phyloP scores from a whole-genome alignment of 1,140 invertebrate species.

The Oppia nitens region DNA sequence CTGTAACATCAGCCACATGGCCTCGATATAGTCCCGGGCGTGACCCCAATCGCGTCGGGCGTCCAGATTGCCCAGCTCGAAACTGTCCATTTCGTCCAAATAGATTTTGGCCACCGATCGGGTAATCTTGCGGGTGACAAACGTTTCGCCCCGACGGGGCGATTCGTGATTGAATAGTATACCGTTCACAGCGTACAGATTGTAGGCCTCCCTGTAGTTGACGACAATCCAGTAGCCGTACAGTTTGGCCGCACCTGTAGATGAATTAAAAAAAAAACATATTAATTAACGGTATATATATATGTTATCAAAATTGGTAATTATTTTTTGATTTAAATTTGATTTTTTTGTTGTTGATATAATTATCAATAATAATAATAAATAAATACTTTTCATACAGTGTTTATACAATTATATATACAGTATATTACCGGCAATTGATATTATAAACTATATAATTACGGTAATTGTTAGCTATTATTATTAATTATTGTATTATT shows the following conservation, averaged over 20 bases:
- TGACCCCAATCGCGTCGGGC: slow-evolving; percentile 97
- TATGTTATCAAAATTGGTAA: too few relatives aligned
- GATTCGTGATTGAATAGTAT: slow-evolving; percentile 99
- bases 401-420: too few relatives aligned
- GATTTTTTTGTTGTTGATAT: too few relatives aligned
- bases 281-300: slow-evolving; percentile 8
- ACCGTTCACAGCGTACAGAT: slow-evolving; percentile 95
- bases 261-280: slow-evolving; percentile 6
- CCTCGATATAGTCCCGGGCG: slow-evolving; percentile 96
- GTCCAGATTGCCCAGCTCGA: slow-evolving; percentile 91
- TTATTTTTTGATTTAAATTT: too few relatives aligned
- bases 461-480: too few relatives aligned
- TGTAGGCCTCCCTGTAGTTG: slow-evolving; percentile 95
- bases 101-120: slow-evolving; percentile 90
- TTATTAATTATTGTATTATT: too few relatives aligned
- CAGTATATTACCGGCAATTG: too few relatives aligned
- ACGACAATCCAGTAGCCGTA: slow-evolving; percentile 98
- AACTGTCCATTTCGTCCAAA: slow-evolving; percentile 60
- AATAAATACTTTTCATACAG: too few relatives aligned
- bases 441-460: too few relatives aligned
- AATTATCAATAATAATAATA: too few relatives aligned
- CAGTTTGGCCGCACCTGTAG: slow-evolving; percentile 82
- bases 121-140: slow-evolving; percentile 97
- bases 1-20: slow-evolving; percentile 99
- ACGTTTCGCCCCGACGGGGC: slow-evolving; percentile 87